Conservation (phyloP, 2,888 invertebrate genomes). For the Tanypteryx hageni region DNA sequence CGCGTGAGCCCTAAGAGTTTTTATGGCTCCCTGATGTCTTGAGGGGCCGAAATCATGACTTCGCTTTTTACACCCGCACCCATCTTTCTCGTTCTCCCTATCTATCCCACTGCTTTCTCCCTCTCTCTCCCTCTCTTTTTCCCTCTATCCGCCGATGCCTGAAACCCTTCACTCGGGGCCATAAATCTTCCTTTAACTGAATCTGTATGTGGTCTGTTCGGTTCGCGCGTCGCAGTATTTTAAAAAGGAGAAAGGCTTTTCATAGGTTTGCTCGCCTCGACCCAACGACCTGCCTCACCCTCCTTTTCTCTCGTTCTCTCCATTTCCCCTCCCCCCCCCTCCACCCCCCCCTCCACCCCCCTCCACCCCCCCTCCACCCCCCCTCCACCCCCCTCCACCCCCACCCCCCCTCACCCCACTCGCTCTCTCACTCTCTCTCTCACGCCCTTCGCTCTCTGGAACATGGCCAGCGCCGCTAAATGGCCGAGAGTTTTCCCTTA, state of each 20-base stretch:
- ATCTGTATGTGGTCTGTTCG: conserved; percentile 27
- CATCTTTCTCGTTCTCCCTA: not conserved
- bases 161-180: conserved; percentile 30
- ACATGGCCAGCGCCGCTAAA: conserved; percentile 40
- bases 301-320: not conserved
- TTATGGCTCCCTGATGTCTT: not conserved
- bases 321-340: not conserved
- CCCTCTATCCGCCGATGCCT: not conserved
- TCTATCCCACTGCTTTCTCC: not conserved
- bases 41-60: conserved; percentile 27
- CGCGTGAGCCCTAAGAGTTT: conserved; percentile 22
- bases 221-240: not conserved
- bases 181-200: conserved; percentile 58
- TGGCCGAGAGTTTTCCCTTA: conserved; percentile 41
- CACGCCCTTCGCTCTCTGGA: not conserved
- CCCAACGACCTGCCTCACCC: not conserved
- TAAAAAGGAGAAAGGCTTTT: conserved; percentile 18
- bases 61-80: not conserved
- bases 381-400: not conserved
- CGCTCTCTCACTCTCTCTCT: not conserved
- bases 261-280: conserved; percentile 16
- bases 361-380: not conserved
- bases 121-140: not conserved
- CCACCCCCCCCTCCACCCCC: not conserved
- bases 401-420: no score